phyloP scores from a whole-genome alignment of 2,113 vertebrate genomes.

The Bos javanicus region DNA sequence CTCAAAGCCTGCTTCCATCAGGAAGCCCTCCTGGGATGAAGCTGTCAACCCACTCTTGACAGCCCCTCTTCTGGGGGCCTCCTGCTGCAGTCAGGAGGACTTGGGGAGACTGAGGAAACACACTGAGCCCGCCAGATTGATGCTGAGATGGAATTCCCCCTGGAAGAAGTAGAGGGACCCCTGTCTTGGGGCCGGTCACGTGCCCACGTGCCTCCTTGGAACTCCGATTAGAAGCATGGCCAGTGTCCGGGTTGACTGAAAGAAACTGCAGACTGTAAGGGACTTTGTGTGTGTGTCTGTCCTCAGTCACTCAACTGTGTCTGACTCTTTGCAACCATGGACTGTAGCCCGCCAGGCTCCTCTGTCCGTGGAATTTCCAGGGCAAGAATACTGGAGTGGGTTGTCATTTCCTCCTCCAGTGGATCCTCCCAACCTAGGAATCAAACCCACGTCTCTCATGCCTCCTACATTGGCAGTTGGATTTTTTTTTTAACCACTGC shows the following conservation, averaged over 20 bases:
- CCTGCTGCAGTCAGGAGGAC: not conserved
- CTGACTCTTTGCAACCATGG: not conserved
- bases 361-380: not conserved
- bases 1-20: not conserved
- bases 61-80: not conserved
- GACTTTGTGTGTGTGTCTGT: not conserved
- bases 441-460: not conserved
- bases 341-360: not conserved
- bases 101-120: not conserved
- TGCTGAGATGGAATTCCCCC: rapidly evolving
- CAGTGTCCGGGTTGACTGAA: not conserved
- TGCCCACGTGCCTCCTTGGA: not conserved
- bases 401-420: not conserved
- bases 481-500: not conserved
- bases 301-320: not conserved
- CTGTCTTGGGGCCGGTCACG: rapidly evolving
- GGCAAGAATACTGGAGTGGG: not conserved
- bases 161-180: not conserved
- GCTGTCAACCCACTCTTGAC: not conserved
- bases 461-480: not conserved
- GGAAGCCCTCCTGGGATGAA: not conserved
- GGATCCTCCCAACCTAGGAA: not conserved
- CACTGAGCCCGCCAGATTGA: rapidly evolving
- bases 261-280: not conserved
- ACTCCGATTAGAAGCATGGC: not conserved